Evolutionary conservation across 2,113 vertebrate genomes (phyloP).

Genomic region (Thamnophis sirtalis): DNA sequence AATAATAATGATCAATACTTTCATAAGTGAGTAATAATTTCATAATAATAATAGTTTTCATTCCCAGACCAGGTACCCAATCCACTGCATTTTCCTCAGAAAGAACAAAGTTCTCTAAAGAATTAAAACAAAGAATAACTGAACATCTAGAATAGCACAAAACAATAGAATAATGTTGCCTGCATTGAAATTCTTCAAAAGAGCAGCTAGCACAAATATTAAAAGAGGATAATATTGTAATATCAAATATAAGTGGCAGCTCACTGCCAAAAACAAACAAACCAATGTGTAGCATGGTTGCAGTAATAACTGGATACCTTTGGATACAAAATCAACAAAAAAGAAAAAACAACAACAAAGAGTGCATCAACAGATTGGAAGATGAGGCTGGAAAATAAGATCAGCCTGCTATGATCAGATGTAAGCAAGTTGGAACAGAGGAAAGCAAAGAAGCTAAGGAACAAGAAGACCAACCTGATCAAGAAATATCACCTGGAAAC

Average conservation of each 20-base stretch:
- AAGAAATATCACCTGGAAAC: background rate
- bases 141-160: background rate
- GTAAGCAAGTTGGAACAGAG: background rate
- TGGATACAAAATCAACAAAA: background rate
- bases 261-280: background rate
- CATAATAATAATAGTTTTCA: background rate
- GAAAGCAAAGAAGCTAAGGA: background rate
- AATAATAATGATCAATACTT: background rate
- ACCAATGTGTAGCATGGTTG: background rate
- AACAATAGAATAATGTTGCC: background rate
- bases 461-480: background rate
- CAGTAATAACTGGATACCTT: background rate
- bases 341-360: background rate
- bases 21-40: background rate
- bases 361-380: background rate
- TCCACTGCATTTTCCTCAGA: background rate
- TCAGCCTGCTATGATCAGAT: background rate
- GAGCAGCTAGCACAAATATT: background rate
- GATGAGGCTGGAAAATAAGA: background rate
- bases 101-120: background rate
- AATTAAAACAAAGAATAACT: background rate
- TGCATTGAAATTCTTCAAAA: background rate
- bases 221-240: background rate
- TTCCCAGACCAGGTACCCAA: background rate
- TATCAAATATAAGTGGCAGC: background rate